A percentile compares a stretch with the other conserved stretches of the same genome.
Conservation (phyloP, 2,888 invertebrate species). For the Tachina lurida region DNA sequence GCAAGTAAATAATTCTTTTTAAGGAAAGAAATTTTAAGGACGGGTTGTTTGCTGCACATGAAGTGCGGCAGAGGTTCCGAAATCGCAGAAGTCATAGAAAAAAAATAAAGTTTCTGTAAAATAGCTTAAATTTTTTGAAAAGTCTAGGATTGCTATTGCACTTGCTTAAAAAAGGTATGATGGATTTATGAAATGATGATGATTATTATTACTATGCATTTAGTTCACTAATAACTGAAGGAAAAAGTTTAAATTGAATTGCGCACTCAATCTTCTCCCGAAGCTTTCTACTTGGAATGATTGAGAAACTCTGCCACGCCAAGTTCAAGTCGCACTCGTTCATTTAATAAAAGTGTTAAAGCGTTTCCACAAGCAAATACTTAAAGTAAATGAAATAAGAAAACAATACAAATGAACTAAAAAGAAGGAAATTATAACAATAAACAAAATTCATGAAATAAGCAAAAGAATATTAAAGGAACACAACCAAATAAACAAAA, state of each 20-base stretch:
- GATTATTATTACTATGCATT: no score
- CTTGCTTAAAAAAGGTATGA: no score
- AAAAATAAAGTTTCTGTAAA: no score
- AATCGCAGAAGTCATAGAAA: background rate
- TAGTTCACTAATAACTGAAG: no score
- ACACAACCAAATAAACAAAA: conserved; percentile 24
- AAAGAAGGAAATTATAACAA: conserved; percentile 41
- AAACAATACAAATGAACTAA: conserved; percentile 23
- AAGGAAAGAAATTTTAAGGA: conserved; percentile 62
- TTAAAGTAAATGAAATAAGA: conserved; percentile 22
- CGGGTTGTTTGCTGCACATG: conserved; percentile 31
- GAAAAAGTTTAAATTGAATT: no score
- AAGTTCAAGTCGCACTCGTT: conserved; percentile 31
- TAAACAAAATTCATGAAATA: conserved; percentile 24
- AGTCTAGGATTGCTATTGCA: no score
- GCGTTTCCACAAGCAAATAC: conserved; percentile 52
- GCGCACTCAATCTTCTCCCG: background rate
- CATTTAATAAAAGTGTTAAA: conserved; percentile 52
- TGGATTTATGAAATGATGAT: no score
- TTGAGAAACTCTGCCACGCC: conserved; percentile 15
- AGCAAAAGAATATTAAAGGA: conserved; percentile 21
- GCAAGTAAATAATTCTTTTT: conserved; percentile 49
- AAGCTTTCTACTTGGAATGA: background rate
- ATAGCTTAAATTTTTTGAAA: no score
- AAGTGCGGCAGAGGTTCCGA: conserved; percentile 25